Evolutionary conservation across 2,113 vertebrate genomes (phyloP), one percentile per base, ranked within the genome.

Genomic region (Antechinus flavipes): DNA sequence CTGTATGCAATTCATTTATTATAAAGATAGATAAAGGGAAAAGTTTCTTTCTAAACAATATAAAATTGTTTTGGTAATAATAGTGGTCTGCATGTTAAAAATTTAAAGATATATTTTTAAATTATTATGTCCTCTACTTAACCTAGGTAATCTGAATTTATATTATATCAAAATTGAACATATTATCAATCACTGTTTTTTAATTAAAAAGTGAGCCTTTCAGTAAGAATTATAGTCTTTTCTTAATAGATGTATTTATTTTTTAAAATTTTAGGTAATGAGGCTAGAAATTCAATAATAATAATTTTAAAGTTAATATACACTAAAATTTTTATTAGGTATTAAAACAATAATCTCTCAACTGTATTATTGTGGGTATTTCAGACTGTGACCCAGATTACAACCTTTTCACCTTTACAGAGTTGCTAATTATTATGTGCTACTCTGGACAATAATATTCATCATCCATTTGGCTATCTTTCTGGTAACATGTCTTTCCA

Each of bases 221-320:
- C 7, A 42, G 14, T 76, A 8, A 84, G n/a, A 47, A 42, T 55
- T 54, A 26, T 2, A 12, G 24, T 93, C 49, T 42, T 92, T 94
- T 90, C 58, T 92, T 76, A 90, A 46, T 92, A 55, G 91, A 97
- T 42, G 91, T 55, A 49, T 42, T 95, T 55, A 91, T 27, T 47
- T 58, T 47, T 95, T 95, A 91, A 56, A 94, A 94, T 49, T 68
- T 89, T 3, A 94, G 30, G 50, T 94, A 91, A 68, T 90, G 14
- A 92, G 90, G 89, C 61, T 54, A 42, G 12, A 93, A 52, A 47
- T 91, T 92, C 54, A 25, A 49, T 90, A 94, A 68, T 76, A 2
- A 55, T 94, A 2, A 55, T 94, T 94, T 93, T 53, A 91, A 91
- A 93, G 68, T 47, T 68, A 42, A 16, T 91, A 90, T 23, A 42